These are phyloP conservation scores for Pogona vitticeps DNA, from an alignment of 2,113 vertebrate genomes.

Conservation along the genomic window DNA sequence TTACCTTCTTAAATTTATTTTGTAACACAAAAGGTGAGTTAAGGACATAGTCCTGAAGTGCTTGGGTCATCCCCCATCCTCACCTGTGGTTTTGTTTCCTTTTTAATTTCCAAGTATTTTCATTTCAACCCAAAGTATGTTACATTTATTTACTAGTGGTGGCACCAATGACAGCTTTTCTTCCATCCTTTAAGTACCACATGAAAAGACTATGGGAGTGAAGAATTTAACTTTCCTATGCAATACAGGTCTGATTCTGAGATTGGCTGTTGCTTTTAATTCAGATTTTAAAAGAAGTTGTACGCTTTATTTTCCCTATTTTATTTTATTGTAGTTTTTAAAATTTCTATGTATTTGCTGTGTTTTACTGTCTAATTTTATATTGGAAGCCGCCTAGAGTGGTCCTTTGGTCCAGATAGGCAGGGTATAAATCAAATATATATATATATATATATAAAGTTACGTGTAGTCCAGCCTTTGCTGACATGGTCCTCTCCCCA, in stretches of 20 bases:
- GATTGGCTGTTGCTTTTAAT: not conserved
- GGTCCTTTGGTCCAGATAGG: too few relatives aligned
- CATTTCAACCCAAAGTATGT: not conserved
- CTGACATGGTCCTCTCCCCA: not conserved
- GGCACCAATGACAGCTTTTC: too few relatives aligned
- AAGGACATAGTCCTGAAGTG: not conserved
- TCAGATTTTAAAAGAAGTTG: not conserved
- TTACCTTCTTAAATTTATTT: not conserved
- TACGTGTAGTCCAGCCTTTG: too few relatives aligned
- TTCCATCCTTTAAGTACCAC: too few relatives aligned
- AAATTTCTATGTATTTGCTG: too few relatives aligned
- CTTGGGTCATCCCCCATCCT: too few relatives aligned
- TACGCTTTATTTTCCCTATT: too few relatives aligned
- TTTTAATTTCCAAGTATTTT: not conserved
- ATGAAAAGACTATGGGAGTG: not conserved
- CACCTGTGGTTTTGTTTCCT: not conserved
- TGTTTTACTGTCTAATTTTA: too few relatives aligned
- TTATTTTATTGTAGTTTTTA: too few relatives aligned
- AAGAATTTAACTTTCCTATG: not conserved
- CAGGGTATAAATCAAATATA: too few relatives aligned
- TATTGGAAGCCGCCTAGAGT: too few relatives aligned
- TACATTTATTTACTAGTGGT: not conserved
- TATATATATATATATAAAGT: too few relatives aligned
- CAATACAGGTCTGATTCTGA: not conserved
- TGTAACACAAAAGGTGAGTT: not conserved